Conservation (phyloP, 2,888 invertebrate species). For the Sphaerophoria rueppellii region DNA sequence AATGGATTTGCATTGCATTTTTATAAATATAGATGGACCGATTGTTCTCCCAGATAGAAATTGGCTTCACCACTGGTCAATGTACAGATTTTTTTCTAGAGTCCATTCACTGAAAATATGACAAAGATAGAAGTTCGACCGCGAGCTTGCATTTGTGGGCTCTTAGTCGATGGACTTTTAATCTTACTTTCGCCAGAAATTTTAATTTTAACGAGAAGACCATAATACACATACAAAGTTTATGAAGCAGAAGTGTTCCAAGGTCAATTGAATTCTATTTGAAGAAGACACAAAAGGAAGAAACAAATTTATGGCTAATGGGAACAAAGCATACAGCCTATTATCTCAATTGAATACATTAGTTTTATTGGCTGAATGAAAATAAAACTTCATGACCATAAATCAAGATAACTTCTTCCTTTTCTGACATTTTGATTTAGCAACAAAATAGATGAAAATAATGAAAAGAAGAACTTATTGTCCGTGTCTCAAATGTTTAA, state of each 20-base stretch:
- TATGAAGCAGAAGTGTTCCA: neutral
- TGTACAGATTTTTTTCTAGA: no score
- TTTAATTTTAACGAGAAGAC: no score
- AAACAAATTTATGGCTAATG: neutral
- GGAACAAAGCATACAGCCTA: neutral
- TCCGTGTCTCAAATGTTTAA: neutral
- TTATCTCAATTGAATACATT: conserved; percentile 16
- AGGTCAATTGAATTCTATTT: conserved; percentile 12
- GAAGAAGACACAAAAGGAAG: neutral
- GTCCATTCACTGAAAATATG: no score
- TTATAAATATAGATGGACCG: no score
- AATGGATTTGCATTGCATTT: no score
- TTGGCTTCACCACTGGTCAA: no score
- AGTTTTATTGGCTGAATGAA: neutral
- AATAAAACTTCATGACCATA: conserved; percentile 10
- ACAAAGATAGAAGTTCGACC: no score
- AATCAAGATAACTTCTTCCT: conserved; percentile 8
- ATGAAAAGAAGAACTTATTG: neutral
- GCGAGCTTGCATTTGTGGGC: no score
- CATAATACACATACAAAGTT: no score
- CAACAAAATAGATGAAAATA: neutral
- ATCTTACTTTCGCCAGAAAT: no score
- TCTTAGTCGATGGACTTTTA: no score
- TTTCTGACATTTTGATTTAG: conserved; percentile 17
- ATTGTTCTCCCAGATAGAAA: no score